Base-by-base conservation (phyloP, 2,888 invertebrate species). In the Cryptus viduatorius region DNA sequence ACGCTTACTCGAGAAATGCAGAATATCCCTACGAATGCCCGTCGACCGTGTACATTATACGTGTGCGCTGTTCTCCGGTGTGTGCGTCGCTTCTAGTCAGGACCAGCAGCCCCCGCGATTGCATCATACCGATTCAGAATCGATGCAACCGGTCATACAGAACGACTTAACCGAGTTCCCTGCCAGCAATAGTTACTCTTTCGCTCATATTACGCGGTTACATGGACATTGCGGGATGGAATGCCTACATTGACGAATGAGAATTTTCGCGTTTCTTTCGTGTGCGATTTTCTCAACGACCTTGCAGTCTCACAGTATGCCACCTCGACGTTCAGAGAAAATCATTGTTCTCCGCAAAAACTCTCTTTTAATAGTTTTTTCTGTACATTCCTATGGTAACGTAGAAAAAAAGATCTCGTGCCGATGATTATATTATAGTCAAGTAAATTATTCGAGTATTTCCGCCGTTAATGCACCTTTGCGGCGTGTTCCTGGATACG, bases 71-170 rank as follows among this genome's bases (percentile, higher is more conserved):
- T 14, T 5, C 37, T n/a, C n/a, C 31, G 29, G 31, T 69, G 50
- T 48, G 48, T 48, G 29, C 31, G 56, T 56, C 12, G 24, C 56
- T 19, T 12, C 19, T 12, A 56, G 56, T 24, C 19, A 3, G 3
- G 24, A 24, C 56, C 53, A 7, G 64, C 59, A 78, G 82, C 82
- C 80, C 80, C 80, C 83, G 76, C 79, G 75, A 77, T 83, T 76
- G 71, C 83, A 46, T 72, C 75, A 83, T 50, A 37, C 79, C 71
- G 79, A 83, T 80, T 29, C 71, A 83, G 80, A 73, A 61, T 71
- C 83, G 83, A 83, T 77, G 76, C 65, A 83, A 80, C 76, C 79
- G 48, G 80, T 80, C 31, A 31, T 14, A 31, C 44, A 61, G 8
- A 46, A 48, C 29, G 7, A 24, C 56, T 59, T 61, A 16, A 46